Base-by-base conservation (phyloP, 2,113 vertebrate species). In the Hepsetus odoe region DNA sequence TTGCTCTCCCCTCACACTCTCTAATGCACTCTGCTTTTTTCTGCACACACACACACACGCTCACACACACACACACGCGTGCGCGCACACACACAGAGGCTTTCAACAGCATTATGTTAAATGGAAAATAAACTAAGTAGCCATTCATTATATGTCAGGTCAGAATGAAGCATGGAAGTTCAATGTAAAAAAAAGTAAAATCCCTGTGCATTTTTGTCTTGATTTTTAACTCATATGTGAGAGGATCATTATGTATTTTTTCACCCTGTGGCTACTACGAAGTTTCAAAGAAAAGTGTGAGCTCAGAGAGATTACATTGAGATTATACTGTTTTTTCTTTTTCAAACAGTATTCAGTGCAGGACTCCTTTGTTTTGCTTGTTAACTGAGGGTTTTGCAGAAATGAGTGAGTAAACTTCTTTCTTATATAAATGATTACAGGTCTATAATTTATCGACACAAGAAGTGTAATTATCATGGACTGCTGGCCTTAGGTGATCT, bases 1-100 rank as follows among this genome's bases (percentile, higher is more conserved):
- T 84, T 78, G n/a, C 80, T 73, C 78, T 73, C 79, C 55, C 77
- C 72, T 74, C 61, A 67, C 32, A 12, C 26, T 59, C 28, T 44
- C 30, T 24, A 64, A 33, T 5, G 16, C 24, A 10, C 55, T 68
- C 49, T 79, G 56, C 16, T 71, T 61, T 68, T 71, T 67, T 68
- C 40, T 61, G 38, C 40, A 82, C 70, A n/a, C 35, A 59, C 58
- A 75, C 51, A 24, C 14, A 35, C 20, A 71, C 13, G 33, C 44
- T n/a, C 1, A 72, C 4, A 58, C n/a, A 55, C 13, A 51, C 46
- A 51, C 4, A 6, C 4, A 14, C 18, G 18, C 12, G 16, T 53
- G 6, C 51, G n/a, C n/a, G n/a, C n/a, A n/a, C n/a, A 72, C 14
- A 55, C 20, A 35, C 1, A 73, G 3, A 62, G 5, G 9, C 14